Conservation (phyloP, 1,140 invertebrate species). For the Drosophila chauvacae region DNA sequence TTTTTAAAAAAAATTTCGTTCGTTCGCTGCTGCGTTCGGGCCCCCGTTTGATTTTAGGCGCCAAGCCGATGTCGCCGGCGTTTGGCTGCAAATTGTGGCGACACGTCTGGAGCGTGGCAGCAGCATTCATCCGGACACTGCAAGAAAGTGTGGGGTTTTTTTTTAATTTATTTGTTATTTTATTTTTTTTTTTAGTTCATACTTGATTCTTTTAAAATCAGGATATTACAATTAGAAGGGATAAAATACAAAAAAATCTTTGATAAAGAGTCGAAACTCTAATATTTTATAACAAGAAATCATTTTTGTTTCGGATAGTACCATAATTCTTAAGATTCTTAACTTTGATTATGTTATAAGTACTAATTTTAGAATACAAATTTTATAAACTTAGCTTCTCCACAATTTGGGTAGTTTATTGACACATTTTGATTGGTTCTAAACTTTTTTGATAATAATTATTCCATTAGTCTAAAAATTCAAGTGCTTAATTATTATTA, state of each 20-base stretch:
- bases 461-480: no score
- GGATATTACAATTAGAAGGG: no score
- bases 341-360: no score
- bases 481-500: no score
- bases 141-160: neutral
- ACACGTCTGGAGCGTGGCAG: conserved; percentile 81
- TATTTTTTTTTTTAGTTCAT: neutral
- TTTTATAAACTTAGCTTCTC: no score
- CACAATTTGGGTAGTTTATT: no score
- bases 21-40: conserved; percentile 28
- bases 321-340: no score
- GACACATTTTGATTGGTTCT: no score
- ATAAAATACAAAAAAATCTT: neutral
- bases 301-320: no score
- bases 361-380: no score
- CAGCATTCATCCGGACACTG: conserved; percentile 27
- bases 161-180: neutral
- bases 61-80: conserved; percentile 67
- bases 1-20: conserved; percentile 58
- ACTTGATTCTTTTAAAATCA: no score
- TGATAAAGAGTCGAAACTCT: neutral
- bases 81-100: conserved; percentile 83
- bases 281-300: neutral
- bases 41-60: conserved; percentile 81
- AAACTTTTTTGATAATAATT: no score